A percentile compares a stretch with the other conserved stretches of the same genome.
Evolutionary conservation across 2,797 vertebrate species (phyloP).

Genomic region (Peromyscus aztecus): DNA sequence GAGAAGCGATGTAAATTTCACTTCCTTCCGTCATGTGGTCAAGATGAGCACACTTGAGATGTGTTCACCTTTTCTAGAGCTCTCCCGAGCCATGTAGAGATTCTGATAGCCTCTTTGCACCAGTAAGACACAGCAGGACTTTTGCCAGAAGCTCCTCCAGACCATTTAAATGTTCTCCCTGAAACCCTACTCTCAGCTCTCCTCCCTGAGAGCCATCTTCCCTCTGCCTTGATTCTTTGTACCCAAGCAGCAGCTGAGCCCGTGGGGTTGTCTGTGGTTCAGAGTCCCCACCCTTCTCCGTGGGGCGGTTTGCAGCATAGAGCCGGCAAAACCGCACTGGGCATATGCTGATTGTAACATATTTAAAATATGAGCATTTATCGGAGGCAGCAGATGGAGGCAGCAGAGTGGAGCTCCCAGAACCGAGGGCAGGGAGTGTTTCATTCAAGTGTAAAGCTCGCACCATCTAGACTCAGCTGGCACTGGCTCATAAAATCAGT

Average conservation of each 20-base stretch:
- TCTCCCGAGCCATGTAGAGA: accelerated
- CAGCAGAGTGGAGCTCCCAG: slow-evolving; percentile 81
- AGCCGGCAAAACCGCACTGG: slow-evolving; percentile 69
- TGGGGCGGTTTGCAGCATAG: slow-evolving; percentile 58
- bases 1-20: slow-evolving; percentile 17
- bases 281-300: not conserved
- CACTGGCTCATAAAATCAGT: slow-evolving; percentile 65
- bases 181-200: not conserved
- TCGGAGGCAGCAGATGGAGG: slow-evolving; percentile 84
- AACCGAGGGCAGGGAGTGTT: slow-evolving; percentile 77
- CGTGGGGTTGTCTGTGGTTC: slow-evolving; percentile 61
- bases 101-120: not conserved
- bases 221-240: slow-evolving; percentile 63
- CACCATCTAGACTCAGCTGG: slow-evolving; percentile 75
- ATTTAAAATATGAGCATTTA: slow-evolving; percentile 82
- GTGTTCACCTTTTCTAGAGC: not conserved
- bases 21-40: accelerated
- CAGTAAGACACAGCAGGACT: not conserved
- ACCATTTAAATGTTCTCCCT: not conserved
- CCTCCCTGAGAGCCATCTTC: slow-evolving; percentile 22
- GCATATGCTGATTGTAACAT: slow-evolving; percentile 76
- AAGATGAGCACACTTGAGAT: not conserved
- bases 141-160: not conserved
- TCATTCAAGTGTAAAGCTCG: slow-evolving; percentile 72
- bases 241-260: slow-evolving; percentile 67